A percentile compares a stretch with the other conserved stretches of the same genome.
Evolutionary conservation across 2,113 vertebrate genomes (phyloP).

Genomic region (Bothrops jararaca): DNA sequence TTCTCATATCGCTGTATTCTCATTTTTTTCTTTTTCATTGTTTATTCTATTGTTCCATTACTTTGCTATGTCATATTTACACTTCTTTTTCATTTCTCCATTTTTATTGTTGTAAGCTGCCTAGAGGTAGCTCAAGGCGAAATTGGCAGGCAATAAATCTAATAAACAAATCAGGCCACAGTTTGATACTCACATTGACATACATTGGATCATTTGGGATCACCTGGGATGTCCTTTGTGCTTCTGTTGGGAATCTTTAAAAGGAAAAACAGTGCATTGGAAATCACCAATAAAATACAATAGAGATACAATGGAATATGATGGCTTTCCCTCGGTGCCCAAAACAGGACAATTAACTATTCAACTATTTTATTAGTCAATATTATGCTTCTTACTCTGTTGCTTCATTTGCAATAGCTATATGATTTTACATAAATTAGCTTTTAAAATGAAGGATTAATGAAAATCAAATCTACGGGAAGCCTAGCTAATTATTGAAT

Average conservation of each 20-base stretch:
- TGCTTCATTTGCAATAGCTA: neutral
- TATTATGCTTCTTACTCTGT: neutral
- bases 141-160: neutral
- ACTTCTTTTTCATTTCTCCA: neutral
- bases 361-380: neutral
- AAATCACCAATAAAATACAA: neutral
- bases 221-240: constrained; percentile 50
- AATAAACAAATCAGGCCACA: neutral
- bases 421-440: neutral
- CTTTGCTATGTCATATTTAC: neutral
- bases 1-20: neutral
- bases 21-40: neutral
- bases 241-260: constrained; percentile 65
- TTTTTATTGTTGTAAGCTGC: neutral
- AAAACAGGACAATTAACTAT: neutral
- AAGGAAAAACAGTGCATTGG: constrained; percentile 15
- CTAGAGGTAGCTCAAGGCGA: neutral
- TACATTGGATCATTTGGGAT: constrained; percentile 48
- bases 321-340: neutral
- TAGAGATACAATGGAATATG: neutral
- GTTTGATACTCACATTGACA: constrained; percentile 67
- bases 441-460: neutral
- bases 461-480: neutral
- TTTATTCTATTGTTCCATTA: neutral
- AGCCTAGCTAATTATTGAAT: neutral